A percentile compares a stretch with the other conserved stretches of the same genome.
Evolutionary conservation across 2,888 invertebrate species (phyloP).

Genomic region (Leptopilina drosophilae): DNA sequence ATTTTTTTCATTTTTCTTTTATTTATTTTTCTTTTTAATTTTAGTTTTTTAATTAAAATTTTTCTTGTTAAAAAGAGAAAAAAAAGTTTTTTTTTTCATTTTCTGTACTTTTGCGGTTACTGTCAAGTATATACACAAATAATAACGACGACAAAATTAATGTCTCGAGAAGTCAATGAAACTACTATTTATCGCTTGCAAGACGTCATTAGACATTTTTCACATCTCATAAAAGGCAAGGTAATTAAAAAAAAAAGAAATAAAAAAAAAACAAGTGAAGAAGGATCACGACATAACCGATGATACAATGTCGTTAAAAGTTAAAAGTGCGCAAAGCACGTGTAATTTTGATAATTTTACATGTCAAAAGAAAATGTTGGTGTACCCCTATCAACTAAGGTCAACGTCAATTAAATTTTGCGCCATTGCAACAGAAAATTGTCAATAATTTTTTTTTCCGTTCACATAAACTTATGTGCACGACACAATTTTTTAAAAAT

Average conservation of each 20-base stretch:
- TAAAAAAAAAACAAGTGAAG: no score
- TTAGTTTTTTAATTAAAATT: no score
- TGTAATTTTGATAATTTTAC: slow-evolving; percentile 41
- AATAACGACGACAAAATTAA: slow-evolving; percentile 58
- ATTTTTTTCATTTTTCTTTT: no score
- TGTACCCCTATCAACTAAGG: slow-evolving; percentile 7
- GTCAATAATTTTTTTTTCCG: background rate
- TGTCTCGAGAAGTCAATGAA: slow-evolving; percentile 52
- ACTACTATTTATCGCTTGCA: slow-evolving; percentile 46
- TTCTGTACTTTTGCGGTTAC: no score
- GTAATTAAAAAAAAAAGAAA: slow-evolving; percentile 4
- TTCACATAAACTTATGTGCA: background rate
- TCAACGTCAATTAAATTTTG: slow-evolving; percentile 26
- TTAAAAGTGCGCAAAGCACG: background rate
- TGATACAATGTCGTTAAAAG: slow-evolving; percentile 34
- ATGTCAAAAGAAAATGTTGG: slow-evolving; percentile 7
- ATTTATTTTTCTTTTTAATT: no score
- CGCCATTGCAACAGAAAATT: slow-evolving; percentile 20
- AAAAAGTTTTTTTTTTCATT: no score
- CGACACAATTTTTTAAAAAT: background rate
- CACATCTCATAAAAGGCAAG: slow-evolving; percentile 3
- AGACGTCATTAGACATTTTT: slow-evolving; percentile 20
- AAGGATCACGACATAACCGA: slow-evolving; percentile 6
- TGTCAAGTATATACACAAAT: no score
- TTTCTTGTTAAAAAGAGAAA: no score